Conservation (phyloP, 2,888 invertebrate species). For the Halictus quadricinctus region DNA sequence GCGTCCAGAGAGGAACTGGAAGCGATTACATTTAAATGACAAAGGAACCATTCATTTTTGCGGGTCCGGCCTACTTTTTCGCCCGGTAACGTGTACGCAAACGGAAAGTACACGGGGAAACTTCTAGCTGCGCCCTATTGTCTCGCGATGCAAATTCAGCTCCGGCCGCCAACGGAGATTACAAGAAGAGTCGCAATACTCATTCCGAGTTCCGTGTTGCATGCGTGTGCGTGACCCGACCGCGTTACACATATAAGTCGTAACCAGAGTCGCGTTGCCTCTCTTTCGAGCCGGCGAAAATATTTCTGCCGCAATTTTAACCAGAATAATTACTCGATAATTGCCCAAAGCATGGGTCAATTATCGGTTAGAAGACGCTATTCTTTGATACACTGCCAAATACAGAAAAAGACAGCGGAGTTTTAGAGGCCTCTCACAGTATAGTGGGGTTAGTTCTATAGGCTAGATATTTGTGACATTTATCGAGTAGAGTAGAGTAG, state of each 20-base stretch:
- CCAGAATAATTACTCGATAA: neutral
- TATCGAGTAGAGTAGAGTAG: too few relatives aligned
- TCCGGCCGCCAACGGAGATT: conserved; percentile 36
- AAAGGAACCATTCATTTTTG: conserved; percentile 52
- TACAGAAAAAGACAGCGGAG: too few relatives aligned
- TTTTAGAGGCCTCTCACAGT: too few relatives aligned
- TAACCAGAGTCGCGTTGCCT: conserved; percentile 24
- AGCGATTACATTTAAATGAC: conserved; percentile 58
- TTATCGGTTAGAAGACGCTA: too few relatives aligned
- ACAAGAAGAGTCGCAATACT: conserved; percentile 55
- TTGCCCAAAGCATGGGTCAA: too few relatives aligned
- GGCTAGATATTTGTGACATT: too few relatives aligned
- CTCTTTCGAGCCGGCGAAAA: conserved; percentile 33
- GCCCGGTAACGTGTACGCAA: conserved; percentile 42
- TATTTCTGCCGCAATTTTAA: neutral
- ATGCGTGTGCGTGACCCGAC: neutral
- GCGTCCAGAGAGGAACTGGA: conserved; percentile 24
- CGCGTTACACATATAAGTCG: conserved; percentile 33
- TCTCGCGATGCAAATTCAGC: conserved; percentile 57
- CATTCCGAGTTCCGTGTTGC: conserved; percentile 33
- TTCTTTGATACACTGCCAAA: too few relatives aligned
- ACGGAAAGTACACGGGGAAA: conserved; percentile 53
- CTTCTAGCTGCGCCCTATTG: conserved; percentile 52
- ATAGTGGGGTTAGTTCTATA: too few relatives aligned
- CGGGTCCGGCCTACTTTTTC: conserved; percentile 53